Evolutionary conservation across 2,113 vertebrate genomes (phyloP).

Genomic region (Oncorhynchus gorbuscha): DNA sequence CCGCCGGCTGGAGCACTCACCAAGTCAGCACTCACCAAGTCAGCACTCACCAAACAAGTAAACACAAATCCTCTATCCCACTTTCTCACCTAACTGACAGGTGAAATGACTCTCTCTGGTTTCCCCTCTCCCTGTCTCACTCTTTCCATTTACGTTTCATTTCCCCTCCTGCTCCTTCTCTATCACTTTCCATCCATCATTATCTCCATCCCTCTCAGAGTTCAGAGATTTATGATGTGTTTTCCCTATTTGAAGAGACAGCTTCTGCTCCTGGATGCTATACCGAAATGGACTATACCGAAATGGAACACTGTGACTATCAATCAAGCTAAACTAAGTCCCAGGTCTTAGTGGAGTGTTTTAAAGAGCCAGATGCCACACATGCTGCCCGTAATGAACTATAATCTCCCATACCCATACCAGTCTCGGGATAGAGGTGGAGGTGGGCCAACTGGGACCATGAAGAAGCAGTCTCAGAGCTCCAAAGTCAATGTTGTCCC

Average conservation of each 20-base stretch:
- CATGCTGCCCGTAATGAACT: slow-evolving; percentile 14
- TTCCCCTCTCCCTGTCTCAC: slow-evolving; percentile 6
- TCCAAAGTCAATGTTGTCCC: not conserved
- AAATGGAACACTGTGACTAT: slow-evolving; percentile 29
- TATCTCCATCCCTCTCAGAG: slow-evolving; percentile 21
- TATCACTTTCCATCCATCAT: slow-evolving; percentile 10
- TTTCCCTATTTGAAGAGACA: slow-evolving; percentile 57
- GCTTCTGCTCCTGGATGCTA: slow-evolving; percentile 48
- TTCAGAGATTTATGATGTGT: slow-evolving; percentile 58
- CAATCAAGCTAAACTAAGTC: slow-evolving; percentile 1
- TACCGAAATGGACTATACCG: not conserved
- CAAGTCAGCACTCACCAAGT: slow-evolving; percentile 24
- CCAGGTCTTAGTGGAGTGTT: too few relatives aligned
- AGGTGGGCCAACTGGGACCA: not conserved
- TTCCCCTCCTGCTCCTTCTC: slow-evolving; percentile 2
- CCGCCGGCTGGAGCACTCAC: slow-evolving; percentile 9
- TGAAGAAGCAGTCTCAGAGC: not conserved
- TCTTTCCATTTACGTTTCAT: slow-evolving; percentile 1
- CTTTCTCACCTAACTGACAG: slow-evolving; percentile 49
- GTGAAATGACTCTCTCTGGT: slow-evolving; percentile 42
- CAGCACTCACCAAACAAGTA: slow-evolving; percentile 41
- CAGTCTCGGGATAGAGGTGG: not conserved
- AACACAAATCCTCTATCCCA: slow-evolving; percentile 17
- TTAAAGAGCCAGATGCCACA: not conserved
- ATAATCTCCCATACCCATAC: not conserved